A percentile compares a stretch with the other conserved stretches of the same genome.
Evolutionary conservation across 2,113 vertebrate species (phyloP).

Genomic region (Pluvianellus socialis): DNA sequence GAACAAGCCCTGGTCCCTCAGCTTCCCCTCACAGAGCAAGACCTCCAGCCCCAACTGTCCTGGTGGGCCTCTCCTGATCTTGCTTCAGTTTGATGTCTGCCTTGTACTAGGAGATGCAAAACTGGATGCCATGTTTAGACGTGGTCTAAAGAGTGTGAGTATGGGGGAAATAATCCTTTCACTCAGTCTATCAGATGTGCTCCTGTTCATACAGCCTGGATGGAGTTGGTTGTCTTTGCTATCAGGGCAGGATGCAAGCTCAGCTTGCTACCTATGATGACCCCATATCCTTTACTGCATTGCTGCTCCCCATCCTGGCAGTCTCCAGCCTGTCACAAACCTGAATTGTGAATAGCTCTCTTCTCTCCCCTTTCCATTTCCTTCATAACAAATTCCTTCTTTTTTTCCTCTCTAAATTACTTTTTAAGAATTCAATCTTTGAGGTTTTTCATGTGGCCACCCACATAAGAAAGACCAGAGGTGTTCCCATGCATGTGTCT

Average conservation of each 20-base stretch:
- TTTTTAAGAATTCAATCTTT: not conserved
- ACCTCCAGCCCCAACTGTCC: not conserved
- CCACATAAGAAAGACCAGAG: not conserved
- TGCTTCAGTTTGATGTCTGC: not conserved
- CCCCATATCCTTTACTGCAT: not conserved
- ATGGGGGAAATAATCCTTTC: not conserved
- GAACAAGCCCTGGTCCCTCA: not conserved
- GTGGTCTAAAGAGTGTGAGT: not conserved
- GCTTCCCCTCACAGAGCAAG: not conserved
- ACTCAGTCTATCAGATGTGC: not conserved
- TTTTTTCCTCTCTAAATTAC: not conserved
- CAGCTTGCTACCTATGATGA: not conserved
- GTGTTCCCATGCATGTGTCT: fast-evolving
- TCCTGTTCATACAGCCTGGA: not conserved
- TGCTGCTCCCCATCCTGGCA: not conserved
- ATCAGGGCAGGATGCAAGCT: not conserved
- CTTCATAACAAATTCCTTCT: not conserved
- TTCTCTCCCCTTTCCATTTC: not conserved
- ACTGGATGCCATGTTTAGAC: not conserved
- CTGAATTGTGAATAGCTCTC: not conserved
- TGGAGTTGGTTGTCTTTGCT: not conserved
- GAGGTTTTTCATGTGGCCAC: not conserved
- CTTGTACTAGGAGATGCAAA: not conserved
- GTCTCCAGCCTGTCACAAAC: not conserved
- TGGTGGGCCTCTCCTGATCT: no score